Conservation (phyloP, 2,113 vertebrate species). For the Albula goreensis region DNA sequence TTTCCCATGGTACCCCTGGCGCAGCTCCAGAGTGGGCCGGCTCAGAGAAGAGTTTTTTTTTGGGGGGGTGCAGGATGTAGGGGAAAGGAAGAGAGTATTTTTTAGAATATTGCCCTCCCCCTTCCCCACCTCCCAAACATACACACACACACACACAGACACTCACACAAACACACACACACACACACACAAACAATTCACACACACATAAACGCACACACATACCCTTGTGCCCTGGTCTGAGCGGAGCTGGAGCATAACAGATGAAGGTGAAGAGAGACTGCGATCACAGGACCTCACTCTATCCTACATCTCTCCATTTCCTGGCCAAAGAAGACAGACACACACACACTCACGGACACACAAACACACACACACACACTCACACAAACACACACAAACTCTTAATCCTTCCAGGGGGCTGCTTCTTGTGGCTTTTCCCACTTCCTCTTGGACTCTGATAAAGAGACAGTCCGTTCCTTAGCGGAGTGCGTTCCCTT, state of each 20-base stretch:
- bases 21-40: conserved; percentile 29
- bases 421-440: neutral
- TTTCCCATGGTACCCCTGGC: conserved; percentile 55
- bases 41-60: neutral
- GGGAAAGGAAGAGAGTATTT: conserved; percentile 28
- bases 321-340: neutral
- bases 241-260: neutral
- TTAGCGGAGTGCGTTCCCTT: neutral
- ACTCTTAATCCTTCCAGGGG: neutral
- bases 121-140: neutral
- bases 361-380: conserved; percentile 8
- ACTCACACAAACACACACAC: neutral
- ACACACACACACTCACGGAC: neutral
- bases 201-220: neutral
- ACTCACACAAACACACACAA: conserved; percentile 14
- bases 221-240: neutral
- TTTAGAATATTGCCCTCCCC: neutral
- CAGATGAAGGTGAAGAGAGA: neutral
- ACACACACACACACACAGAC: neutral
- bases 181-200: neutral
- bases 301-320: conserved; percentile 11
- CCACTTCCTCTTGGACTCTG: neutral
- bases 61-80: neutral
- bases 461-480: neutral
- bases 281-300: neutral